Evolutionary conservation across 2,113 vertebrate genomes (phyloP).

Genomic region (Notechis scutatus): DNA sequence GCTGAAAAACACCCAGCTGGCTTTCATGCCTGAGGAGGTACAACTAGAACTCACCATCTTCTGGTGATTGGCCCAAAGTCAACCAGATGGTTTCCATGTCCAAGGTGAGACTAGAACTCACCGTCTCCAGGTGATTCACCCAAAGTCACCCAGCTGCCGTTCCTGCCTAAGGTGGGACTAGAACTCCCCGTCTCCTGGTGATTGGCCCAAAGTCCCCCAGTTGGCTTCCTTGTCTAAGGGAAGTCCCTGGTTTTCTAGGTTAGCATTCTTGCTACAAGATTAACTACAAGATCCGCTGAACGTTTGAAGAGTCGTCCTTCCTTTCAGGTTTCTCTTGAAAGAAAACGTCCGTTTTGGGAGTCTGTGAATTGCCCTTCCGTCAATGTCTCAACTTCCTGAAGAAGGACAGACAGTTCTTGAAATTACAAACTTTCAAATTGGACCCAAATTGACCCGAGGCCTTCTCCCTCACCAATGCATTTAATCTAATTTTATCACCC

Average conservation of each 20-base stretch:
- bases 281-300: not conserved
- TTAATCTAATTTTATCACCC: not conserved
- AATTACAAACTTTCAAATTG: not conserved
- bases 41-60: too few relatives aligned
- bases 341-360: not conserved
- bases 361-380: not conserved
- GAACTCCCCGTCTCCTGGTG: too few relatives aligned
- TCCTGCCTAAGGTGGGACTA: too few relatives aligned
- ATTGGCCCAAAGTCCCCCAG: too few relatives aligned
- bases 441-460: not conserved
- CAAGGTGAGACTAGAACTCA: too few relatives aligned
- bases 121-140: not conserved
- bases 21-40: too few relatives aligned
- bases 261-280: not conserved
- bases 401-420: not conserved
- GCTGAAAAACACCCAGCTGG: rapidly evolving
- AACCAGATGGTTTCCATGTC: rapidly evolving
- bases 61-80: not conserved
- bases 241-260: not conserved
- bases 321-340: not conserved
- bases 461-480: not conserved
- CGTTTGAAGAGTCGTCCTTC: not conserved
- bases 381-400: not conserved
- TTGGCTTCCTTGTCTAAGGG: not conserved
- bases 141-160: not conserved